phyloP scores from a whole-genome alignment of 2,113 vertebrate species.

The Phalacrocorax brasilianus region DNA sequence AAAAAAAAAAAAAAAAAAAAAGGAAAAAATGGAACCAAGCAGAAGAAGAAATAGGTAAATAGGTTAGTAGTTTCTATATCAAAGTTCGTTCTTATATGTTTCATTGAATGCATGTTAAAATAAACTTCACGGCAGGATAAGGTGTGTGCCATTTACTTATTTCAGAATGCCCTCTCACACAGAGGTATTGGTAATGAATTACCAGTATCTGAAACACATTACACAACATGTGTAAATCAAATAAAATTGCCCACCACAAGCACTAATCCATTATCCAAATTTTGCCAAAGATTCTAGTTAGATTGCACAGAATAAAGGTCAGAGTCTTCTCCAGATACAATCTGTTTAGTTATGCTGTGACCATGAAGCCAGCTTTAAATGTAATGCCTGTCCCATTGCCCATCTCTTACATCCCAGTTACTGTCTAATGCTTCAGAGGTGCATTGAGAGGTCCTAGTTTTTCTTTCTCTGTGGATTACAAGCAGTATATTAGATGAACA shows the following conservation, averaged over 20 bases:
- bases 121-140: neutral
- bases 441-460: slow-evolving; percentile 26
- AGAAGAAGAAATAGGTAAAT: neutral
- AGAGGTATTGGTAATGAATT: neutral
- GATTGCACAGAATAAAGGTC: neutral
- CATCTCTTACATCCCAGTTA: slow-evolving; percentile 30
- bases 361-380: slow-evolving; percentile 43
- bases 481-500: neutral
- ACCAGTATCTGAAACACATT: slow-evolving; percentile 17
- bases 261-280: slow-evolving; percentile 38
- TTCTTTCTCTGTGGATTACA: slow-evolving; percentile 35
- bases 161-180: neutral
- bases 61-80: neutral
- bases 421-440: slow-evolving; percentile 53
- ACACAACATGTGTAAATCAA: neutral
- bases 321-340: slow-evolving; percentile 50
- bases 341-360: neutral
- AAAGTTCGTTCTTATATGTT: neutral
- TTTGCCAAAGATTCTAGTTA: slow-evolving; percentile 26
- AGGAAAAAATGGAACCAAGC: neutral
- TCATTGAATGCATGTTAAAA: neutral
- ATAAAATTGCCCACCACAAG: slow-evolving; percentile 21
- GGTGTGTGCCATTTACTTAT: neutral
- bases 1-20: neutral
- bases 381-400: neutral